Base-by-base conservation (phyloP, 1,140 invertebrate genomes). In the Colletes latitarsis region DNA sequence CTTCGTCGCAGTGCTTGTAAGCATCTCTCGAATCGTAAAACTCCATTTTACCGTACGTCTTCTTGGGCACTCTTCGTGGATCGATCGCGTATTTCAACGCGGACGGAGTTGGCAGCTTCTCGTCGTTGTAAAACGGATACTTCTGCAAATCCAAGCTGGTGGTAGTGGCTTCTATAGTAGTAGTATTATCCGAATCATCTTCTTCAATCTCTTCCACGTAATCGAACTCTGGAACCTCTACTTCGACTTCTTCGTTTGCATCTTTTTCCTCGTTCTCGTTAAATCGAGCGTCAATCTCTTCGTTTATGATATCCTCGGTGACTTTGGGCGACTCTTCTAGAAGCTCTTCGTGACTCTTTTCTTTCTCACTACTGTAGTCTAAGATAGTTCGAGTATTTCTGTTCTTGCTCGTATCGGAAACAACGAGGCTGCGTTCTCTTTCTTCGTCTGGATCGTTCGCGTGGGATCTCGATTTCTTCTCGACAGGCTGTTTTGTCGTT, bases 1-100 rank as follows among this genome's bases (percentile, higher is more conserved):
- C 85, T 14, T 94, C 93, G 10, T 92, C 91, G 83, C 94, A 94
- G 12, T 92, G 80, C 6, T 91, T 84, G 63, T 91, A 89, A 46
- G 87, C 78, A 63, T 93, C 92, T n/a, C 94, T 87, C 0, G 93
- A 94, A 46, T 93, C 87, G 41, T 95, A 95, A 83, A 95, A 94
- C 91, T 95, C 90, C 94, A 95, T 92, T 63, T 93, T 91, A 41
- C 93, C 90, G 14, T 92, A 89, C 6, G 94, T 92, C 87, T 94
- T 95, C 55, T 86, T 91, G 9, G 94, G 92, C 17, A 94, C 84
- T 49, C 88, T 79, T 67, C 86, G 81, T 0, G 93, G 94, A 90
- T 94, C 93, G 0, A 91, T 84, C 8, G 93, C 91, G 66, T 94
- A 94, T 49, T 92, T 92, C 10, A 94, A 68, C 0, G 92, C 90